Conservation (phyloP, 23 tunicate genomes). For the Trididemnum miniatum region DNA sequence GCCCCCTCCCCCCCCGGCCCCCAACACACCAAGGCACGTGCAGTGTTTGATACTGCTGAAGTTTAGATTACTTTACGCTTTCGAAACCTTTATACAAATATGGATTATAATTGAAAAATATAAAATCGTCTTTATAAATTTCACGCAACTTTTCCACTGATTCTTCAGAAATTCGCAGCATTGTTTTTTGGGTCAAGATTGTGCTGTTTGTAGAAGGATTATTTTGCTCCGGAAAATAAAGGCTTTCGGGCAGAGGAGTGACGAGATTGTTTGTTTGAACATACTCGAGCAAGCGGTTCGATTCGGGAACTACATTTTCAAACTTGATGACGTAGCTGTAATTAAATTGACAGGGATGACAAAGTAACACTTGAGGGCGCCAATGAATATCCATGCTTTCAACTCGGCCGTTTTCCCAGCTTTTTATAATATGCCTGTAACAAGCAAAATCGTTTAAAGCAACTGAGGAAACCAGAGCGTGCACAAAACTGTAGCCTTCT, state of each 20-base stretch:
- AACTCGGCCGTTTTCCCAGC: not conserved
- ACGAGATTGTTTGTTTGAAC: conserved; percentile 28
- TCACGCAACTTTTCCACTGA: conserved; percentile 27
- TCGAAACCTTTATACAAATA: conserved; percentile 40
- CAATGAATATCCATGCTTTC: conserved; percentile 65
- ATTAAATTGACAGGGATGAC: conserved; percentile 59
- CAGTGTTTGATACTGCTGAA: no score
- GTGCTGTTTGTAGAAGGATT: conserved; percentile 1
- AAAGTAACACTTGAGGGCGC: conserved; percentile 68
- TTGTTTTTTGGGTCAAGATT: conserved; percentile 27
- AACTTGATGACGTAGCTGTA: conserved; percentile 73
- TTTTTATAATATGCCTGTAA: no score
- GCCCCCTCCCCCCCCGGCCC: no score
- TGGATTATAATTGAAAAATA: conserved; percentile 46
- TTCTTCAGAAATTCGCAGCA: conserved; percentile 26
- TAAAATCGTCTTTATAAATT: conserved; percentile 62
- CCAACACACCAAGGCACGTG: no score
- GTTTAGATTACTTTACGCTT: no score
- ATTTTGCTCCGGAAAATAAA: conserved; percentile 33
- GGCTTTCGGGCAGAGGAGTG: not conserved
- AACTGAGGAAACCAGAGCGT: no score
- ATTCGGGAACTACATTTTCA: conserved; percentile 55
- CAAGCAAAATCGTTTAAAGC: no score
- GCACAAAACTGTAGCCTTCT: no score
- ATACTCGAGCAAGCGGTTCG: conserved; percentile 51